Evolutionary conservation across 2,888 invertebrate species (phyloP).

Genomic region (Amitus sp.): DNA sequence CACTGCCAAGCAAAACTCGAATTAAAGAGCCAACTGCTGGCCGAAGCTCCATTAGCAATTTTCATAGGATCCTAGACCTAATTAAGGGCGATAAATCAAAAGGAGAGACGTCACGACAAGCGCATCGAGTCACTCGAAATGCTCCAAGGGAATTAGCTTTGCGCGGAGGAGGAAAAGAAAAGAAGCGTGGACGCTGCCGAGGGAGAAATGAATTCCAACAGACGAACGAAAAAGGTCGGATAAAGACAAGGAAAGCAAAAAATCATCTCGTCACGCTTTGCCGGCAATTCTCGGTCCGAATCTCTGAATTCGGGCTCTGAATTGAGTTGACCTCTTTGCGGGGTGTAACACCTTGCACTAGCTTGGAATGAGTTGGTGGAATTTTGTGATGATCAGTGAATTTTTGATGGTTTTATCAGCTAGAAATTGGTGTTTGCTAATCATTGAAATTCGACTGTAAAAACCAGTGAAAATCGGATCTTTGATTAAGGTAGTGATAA

Average conservation of each 20-base stretch:
- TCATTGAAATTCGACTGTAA: too few species aligned
- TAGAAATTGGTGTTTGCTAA: too few species aligned
- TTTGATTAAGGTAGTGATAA: too few species aligned
- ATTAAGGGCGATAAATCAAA: conserved; percentile 59
- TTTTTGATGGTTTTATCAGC: too few species aligned
- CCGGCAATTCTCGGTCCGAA: conserved; percentile 42
- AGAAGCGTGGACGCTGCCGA: conserved; percentile 17
- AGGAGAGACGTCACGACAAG: conserved; percentile 43
- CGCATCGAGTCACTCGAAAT: conserved; percentile 43
- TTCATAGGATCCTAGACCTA: conserved; percentile 53
- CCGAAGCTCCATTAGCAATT: conserved; percentile 44
- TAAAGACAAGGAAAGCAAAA: conserved; percentile 31
- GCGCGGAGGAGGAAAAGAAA: conserved; percentile 36
- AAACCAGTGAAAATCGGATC: too few species aligned
- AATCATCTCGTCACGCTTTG: conserved; percentile 39
- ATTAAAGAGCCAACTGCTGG: conserved; percentile 28
- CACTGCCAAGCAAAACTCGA: background rate
- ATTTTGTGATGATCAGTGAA: too few species aligned
- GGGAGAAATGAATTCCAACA: conserved; percentile 32
- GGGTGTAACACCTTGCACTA: too few species aligned
- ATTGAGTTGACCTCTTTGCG: conserved; percentile 31
- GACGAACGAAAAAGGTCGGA: conserved; percentile 22
- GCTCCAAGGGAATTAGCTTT: conserved; percentile 42
- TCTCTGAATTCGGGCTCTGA: conserved; percentile 33
- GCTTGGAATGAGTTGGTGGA: too few species aligned